Percentiles rank a stretch among this genome's conserved stretches.
Evolutionary conservation across 2,888 invertebrate genomes (phyloP).

Genomic region (Ellobium chinense): DNA sequence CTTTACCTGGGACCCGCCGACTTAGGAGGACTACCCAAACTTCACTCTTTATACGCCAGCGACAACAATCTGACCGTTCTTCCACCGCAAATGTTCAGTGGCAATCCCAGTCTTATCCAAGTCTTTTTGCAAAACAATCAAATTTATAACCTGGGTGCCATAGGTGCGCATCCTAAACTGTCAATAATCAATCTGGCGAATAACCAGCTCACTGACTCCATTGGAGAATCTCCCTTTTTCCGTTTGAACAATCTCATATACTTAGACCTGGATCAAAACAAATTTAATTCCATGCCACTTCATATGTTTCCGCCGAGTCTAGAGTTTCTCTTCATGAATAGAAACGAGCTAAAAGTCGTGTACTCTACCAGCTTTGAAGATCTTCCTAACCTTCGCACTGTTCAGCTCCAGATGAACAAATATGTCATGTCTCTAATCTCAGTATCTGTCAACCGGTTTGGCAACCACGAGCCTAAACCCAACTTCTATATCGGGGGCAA

Average conservation of each 20-base stretch:
- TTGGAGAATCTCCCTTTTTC: slow-evolving; percentile 12
- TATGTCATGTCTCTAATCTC: neutral
- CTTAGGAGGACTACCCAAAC: slow-evolving; percentile 5
- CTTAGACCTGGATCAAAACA: slow-evolving; percentile 35
- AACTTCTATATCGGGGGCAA: slow-evolving; percentile 30
- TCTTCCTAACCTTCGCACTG: slow-evolving; percentile 21
- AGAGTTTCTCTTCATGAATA: neutral
- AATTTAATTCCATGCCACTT: slow-evolving; percentile 14
- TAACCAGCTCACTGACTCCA: slow-evolving; percentile 27
- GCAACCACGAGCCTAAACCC: slow-evolving; percentile 36
- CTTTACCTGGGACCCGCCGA: neutral
- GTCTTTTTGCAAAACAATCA: slow-evolving; percentile 25
- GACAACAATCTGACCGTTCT: slow-evolving; percentile 23
- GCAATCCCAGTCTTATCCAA: neutral
- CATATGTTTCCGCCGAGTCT: slow-evolving; percentile 31
- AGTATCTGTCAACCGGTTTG: neutral
- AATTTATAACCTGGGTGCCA: neutral
- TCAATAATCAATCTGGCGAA: slow-evolving; percentile 15
- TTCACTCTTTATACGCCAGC: slow-evolving; percentile 35
- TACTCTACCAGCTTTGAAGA: neutral
- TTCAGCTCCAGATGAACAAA: slow-evolving; percentile 14
- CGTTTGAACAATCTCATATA: neutral
- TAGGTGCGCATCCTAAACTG: slow-evolving; percentile 36
- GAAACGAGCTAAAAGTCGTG: slow-evolving; percentile 20
- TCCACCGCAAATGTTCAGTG: neutral